These are phyloP conservation scores for Psammodynastes pulverulentus DNA, from an alignment of 2,113 vertebrate genomes.

Conservation along the genomic window DNA sequence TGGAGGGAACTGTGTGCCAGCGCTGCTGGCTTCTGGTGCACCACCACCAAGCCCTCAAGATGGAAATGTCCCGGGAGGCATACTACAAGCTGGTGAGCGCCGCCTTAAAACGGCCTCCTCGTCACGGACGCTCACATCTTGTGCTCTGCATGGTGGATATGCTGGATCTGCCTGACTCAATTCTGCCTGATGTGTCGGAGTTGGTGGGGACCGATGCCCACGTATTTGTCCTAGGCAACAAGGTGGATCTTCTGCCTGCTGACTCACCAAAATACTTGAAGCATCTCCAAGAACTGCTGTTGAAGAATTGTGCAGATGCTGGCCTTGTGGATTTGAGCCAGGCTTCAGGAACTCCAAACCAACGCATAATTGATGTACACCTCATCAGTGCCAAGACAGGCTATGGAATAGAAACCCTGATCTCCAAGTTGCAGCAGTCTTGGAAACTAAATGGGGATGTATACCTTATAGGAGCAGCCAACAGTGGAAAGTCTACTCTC, in stretches of 20 bases:
- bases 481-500: constrained; percentile 90
- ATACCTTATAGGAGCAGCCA: constrained; percentile 85
- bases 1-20: constrained; percentile 72
- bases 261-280: constrained; percentile 75
- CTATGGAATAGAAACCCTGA: constrained; percentile 82
- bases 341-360: background rate
- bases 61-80: constrained; percentile 70
- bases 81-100: constrained; percentile 69
- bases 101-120: constrained; percentile 43
- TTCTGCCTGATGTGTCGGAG: constrained; percentile 71
- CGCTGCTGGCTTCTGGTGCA: constrained; percentile 81
- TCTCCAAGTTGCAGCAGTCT: constrained; percentile 81
- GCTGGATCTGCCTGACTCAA: constrained; percentile 80
- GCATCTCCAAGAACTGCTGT: constrained; percentile 69
- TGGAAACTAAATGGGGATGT: constrained; percentile 88
- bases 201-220: constrained; percentile 56
- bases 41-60: constrained; percentile 71
- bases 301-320: constrained; percentile 56
- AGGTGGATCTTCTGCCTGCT: constrained; percentile 80
- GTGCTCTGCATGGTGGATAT: constrained; percentile 84
- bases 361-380: constrained; percentile 69
- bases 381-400: constrained; percentile 93
- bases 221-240: constrained; percentile 85
- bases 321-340: constrained; percentile 45
- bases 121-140: constrained; percentile 68